Base-by-base conservation (phyloP, 1,140 invertebrate genomes). In the Maconellicoccus hirsutus region DNA sequence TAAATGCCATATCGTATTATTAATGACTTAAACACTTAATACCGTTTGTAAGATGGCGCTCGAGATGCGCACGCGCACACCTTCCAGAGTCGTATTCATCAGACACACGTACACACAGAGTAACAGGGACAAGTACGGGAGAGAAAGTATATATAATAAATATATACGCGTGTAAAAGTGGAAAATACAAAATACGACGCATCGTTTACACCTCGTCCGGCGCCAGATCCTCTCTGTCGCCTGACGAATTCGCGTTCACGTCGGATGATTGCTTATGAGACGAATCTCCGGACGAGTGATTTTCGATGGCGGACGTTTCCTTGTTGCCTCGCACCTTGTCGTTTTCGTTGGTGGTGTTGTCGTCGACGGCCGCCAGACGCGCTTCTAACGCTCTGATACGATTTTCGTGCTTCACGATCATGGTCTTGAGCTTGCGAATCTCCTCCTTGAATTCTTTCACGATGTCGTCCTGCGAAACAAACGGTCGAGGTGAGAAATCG, bases 341-440 rank as follows among this genome's bases (percentile, higher is more conserved):
- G 21, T 26, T 26, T 10, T 66, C 61, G 21, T 25, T 19, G 61
- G 10, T 66, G 19, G 42, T 52, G 10, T 52, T 19, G 4, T 52
- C 42, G 42, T 52, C n/a, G 42, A 52, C 33, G n/a, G n/a, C n/a
- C n/a, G n/a, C 29, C n/a, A 66, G 3, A 26, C 70, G 29, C n/a
- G 86, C 85, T 76, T 92, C 89, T 10, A 92, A 77, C 14, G 87
- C 83, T 71, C 88, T 81, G 76, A 92, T 91, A 73, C 94, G 84
- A 74, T 93, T 93, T 80, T 98, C 94, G 78, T 98, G 94, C 77
- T 95, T 95, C 2, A 96, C 89, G 74, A 96, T 91, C 76, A 96
- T 91, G 1, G 92, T 88, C 79, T 97, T 97, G 71, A 97, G 81
- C 79, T 93, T 94, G 63, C 92, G 85, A 75, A 94, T 91, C 78